Base-by-base conservation (phyloP, 1,140 invertebrate genomes). In the Temnothorax longispinosus region DNA sequence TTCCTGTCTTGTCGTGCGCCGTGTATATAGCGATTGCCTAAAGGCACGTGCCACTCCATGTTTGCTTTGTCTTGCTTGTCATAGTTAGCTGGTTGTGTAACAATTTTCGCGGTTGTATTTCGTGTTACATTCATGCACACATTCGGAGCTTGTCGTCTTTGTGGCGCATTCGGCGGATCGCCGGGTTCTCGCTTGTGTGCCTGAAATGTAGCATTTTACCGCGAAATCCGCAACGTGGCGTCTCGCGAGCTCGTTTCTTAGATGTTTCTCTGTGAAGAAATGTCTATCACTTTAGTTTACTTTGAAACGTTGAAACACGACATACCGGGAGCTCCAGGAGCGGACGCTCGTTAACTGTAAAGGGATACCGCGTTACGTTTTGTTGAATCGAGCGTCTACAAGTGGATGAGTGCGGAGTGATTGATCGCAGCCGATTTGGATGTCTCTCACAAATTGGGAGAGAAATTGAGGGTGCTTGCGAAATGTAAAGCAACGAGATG, bases 281-380 rank as follows among this genome's bases (percentile, higher is more conserved):
- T 54, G 80, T 84, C 56, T 71, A 60, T 62, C 80, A 74, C 52
- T n/a, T 72, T 47, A 50, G 67, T 1, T n/a, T 27, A 27, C 27
- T 47, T 65, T 27, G 41, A 74, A 75, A 74, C n/a, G 69, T 84
- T 84, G 69, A 84, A 84, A 84, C 80, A 60, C 69, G 80, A 84
- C 67, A 74, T 52, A 58, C 69, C 15, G 38, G 54, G 38, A 56
- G 65, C 27, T 58, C 47, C 54, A 27, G 27, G 54, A 38, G 18
- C 41, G 32, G 44, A 84, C 15, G 80, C 80, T 84, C 69, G 69
- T 84, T 84, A 84, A 50, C 80, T 60, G 54, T 50, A 74, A 44
- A 60, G 54, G 27, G 54, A 50, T 75, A 84, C 75, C 18, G 80
- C 54, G 54, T 84, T 75, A 74, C 54, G n/a, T 74, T 82, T 58